Percentiles rank a stretch among this genome's conserved stretches.
Evolutionary conservation across 1,140 invertebrate species (phyloP).

Genomic region (Drosophila sp.): DNA sequence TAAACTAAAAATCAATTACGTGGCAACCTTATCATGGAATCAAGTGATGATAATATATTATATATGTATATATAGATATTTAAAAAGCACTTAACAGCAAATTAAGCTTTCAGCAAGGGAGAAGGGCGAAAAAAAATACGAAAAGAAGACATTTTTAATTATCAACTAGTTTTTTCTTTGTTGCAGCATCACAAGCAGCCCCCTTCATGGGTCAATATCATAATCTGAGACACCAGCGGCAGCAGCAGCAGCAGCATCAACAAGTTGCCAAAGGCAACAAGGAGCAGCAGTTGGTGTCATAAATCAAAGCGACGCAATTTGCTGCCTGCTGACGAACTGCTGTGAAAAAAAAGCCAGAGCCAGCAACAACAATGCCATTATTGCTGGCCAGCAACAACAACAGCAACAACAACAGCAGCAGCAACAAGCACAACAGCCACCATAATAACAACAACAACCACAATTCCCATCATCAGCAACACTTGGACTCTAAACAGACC

Average conservation of each 20-base stretch:
- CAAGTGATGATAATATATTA: conserved; percentile 40
- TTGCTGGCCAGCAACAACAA: conserved; percentile 50
- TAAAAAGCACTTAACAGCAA: conserved; percentile 73
- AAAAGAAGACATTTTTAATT: conserved; percentile 77
- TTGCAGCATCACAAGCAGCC: conserved; percentile 59
- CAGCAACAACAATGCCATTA: conserved; percentile 55
- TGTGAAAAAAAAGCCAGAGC: conserved; percentile 32
- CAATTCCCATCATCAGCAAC: conserved; percentile 71
- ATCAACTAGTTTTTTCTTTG: conserved; percentile 45
- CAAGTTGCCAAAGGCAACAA: conserved; percentile 64
- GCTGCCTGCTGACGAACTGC: conserved; percentile 80
- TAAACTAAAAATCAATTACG: conserved; percentile 61
- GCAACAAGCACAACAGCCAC: not conserved
- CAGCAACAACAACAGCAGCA: conserved; percentile 30
- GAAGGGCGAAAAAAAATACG: not conserved
- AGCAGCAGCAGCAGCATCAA: conserved; percentile 48
- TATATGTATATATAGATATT: conserved; percentile 50
- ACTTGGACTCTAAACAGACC: conserved; percentile 46
- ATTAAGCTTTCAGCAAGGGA: conserved; percentile 70
- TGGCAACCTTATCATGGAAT: conserved; percentile 38
- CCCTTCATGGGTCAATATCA: conserved; percentile 78
- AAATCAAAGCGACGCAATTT: conserved; percentile 81
- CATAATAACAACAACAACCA: conserved; percentile 39
- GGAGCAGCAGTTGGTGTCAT: conserved; percentile 63
- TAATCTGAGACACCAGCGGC: conserved; percentile 68